Conservation (phyloP, 2,113 vertebrate genomes). For the Cottus gobio region DNA sequence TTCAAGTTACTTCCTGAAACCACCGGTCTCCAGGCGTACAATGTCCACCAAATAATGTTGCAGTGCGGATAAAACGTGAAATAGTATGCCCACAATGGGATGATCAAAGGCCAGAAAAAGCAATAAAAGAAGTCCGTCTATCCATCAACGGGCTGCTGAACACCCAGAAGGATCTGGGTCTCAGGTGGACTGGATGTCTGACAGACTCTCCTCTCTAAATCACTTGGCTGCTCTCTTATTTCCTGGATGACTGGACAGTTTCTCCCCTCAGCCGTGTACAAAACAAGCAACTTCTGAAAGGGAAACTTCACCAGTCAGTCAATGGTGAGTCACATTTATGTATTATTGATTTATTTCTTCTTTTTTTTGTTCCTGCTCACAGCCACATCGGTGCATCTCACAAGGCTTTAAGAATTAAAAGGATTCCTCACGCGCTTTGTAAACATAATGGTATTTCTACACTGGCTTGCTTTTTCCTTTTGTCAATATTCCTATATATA, state of each 20-base stretch:
- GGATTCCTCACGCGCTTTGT: constrained; percentile 29
- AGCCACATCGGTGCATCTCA: constrained; percentile 41
- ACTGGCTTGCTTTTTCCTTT: background rate
- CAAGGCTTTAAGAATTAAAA: constrained; percentile 51
- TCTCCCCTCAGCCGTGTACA: constrained; percentile 58
- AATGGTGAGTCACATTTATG: constrained; percentile 57
- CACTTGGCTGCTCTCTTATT: constrained; percentile 76
- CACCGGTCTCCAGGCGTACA: constrained; percentile 10
- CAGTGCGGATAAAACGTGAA: constrained; percentile 61
- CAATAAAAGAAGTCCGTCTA: constrained; percentile 68
- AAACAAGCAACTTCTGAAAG: constrained; percentile 68
- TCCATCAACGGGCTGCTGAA: constrained; percentile 71
- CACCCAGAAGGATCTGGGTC: constrained; percentile 67
- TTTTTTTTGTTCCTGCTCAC: constrained; percentile 35
- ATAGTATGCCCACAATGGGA: constrained; percentile 65
- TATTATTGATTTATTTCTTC: constrained; percentile 59
- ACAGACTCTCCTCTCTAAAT: constrained; percentile 63
- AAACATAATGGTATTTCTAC: constrained; percentile 33
- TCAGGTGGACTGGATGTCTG: constrained; percentile 72
- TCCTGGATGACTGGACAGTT: constrained; percentile 77
- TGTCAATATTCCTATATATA: background rate
- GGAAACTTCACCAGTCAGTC: constrained; percentile 65
- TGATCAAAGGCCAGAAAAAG: constrained; percentile 76
- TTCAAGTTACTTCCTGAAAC: constrained; percentile 49
- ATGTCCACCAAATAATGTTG: constrained; percentile 43